Evolutionary conservation across 2,888 invertebrate species (phyloP), one percentile per base, ranked within the genome.

Genomic region (Drosophila paucipuncta): DNA sequence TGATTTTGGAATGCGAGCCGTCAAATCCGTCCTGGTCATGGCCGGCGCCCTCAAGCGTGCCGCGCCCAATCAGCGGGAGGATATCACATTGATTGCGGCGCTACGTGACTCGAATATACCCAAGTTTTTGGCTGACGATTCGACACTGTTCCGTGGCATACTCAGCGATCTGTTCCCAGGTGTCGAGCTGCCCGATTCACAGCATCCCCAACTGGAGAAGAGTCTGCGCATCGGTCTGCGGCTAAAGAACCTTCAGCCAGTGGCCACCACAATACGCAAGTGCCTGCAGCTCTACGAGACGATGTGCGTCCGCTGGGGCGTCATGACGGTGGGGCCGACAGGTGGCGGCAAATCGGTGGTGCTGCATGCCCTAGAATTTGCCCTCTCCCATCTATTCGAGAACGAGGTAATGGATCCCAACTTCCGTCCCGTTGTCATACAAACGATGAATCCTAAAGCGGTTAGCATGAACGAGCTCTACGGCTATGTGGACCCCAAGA

Each of bases 1-100:
- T 90, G 98, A 98, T 93, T 98, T 98, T 89, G 97, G 97, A 43
- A 98, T 98, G 98, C 94, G 98, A 76, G 98, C 98, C 1, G 98
- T 98, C 0, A 98, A 98, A 91, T 98, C 97, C 90, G 98, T 98
- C 2, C 94, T 98, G 86, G 97, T 98, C 3, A 98, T 98, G 98
- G 98, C 98, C 0, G 98, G 98, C 1, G 95, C 97, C 0, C 92
- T 98, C 18, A 98, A 98, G 92, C 94, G 98, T 60, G 96, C 97
- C 18, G 96, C 96, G 86, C 98, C 97, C 0, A 96, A 97, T 91
- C 96, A 97, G 88, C 95, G 95, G 54, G 98, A 98, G 92, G 97
- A 98, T 88, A 96, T 96, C 67, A 97, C 97, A 0, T 93, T 98
- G 18, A 96, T 98, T 68, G 95, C 97, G 83, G 98, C 98, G 0